Conservation (phyloP, 2,113 vertebrate species). For the Pica pica region DNA sequence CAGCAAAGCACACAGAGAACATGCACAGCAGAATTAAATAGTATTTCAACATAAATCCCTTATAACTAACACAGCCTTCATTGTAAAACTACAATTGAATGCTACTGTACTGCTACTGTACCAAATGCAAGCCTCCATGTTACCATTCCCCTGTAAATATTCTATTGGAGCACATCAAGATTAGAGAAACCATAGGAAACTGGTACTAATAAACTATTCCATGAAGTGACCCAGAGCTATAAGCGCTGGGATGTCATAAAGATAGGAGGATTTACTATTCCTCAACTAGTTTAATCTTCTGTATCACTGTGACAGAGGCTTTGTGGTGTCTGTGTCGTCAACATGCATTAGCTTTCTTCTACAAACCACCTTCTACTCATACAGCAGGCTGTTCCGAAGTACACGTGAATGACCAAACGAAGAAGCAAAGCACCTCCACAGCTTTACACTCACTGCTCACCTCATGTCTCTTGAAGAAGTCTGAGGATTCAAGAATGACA, state of each 20-base stretch:
- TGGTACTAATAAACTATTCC: not conserved
- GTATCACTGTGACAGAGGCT: not conserved
- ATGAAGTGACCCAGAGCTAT: not conserved
- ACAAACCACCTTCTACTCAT: not conserved
- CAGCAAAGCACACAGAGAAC: not conserved
- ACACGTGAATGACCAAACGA: not conserved
- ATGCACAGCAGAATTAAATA: not conserved
- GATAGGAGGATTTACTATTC: not conserved
- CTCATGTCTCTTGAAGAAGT: slow-evolving; percentile 94
- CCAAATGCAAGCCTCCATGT: not conserved
- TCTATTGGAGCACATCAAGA: not conserved
- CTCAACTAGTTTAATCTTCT: not conserved
- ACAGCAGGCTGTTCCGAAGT: not conserved
- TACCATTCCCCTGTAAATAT: not conserved
- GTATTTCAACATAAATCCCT: not conserved
- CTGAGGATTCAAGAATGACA: slow-evolving; percentile 83
- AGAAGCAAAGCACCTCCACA: not conserved
- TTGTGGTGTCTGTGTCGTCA: not conserved
- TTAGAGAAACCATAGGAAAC: not conserved
- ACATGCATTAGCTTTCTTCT: not conserved
- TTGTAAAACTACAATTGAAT: not conserved
- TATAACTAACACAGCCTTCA: not conserved
- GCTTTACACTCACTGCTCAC: slow-evolving; percentile 65
- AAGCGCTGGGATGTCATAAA: not conserved
- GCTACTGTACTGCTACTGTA: not conserved